Base-by-base conservation (phyloP, 2,797 vertebrate genomes). In the Urocyon cinereoargenteus region DNA sequence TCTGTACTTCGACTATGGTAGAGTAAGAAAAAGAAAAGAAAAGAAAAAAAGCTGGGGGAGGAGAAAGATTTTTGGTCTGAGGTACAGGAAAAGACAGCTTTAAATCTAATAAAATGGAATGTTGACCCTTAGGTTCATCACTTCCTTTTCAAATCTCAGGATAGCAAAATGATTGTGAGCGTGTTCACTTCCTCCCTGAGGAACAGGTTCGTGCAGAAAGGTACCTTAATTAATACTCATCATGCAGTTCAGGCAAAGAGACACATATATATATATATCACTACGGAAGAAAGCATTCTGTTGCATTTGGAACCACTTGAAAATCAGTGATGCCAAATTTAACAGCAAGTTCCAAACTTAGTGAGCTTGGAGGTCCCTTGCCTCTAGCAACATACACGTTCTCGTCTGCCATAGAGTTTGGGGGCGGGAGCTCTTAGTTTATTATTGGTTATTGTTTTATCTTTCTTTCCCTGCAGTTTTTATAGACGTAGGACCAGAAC, bases 291-390 rank as follows among this genome's bases (percentile, higher is more conserved):
- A 96, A 92, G 24, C 9, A 79, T 9, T 70, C 64, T 66, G n/a
- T 61, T 96, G 53, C 40, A 77, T 93, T 97, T 94, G 70, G 86
- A 95, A 93, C 45, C 66, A 83, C 45, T 57, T 86, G 72, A 88
- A 96, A 90, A 92, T 96, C 36, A 94, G 70, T 64, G 75, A 90
- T 73, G 91, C 72, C 93, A 97, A 94, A 94, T 94, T 79, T 66
- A 93, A 90, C 18, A 83, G 66, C 57, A 51, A 95, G 55, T 26
- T 86, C 57, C 73, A 66, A 73, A 66, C 6, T 62, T 66, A 77
- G 19, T 49, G 61, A 13, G 2, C 24, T 96, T 86, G 59, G 24
- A 57, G 5, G 36, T 84, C 28, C 15, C 21, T 84, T 68, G 26
- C 36, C 61, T 96, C 81, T 31, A 51, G 70, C 81, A 68, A 83